Evolutionary conservation across 2,797 vertebrate genomes (phyloP).

Genomic region (Gephyroberyx darwinii): DNA sequence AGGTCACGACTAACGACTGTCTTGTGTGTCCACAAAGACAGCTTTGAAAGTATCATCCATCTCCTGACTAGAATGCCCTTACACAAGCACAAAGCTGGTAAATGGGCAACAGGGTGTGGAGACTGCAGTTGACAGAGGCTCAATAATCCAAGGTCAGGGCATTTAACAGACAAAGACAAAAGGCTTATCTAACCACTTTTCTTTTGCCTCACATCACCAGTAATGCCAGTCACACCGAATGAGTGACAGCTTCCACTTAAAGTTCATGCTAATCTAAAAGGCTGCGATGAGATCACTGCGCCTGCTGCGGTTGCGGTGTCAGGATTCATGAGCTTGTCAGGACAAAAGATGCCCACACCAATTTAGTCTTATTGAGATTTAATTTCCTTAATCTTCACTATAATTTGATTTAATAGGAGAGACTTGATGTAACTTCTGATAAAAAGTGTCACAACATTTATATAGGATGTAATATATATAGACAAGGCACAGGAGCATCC

Average conservation of each 20-base stretch:
- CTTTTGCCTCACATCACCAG: constrained; percentile 62
- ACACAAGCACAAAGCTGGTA: constrained; percentile 62
- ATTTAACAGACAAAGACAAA: constrained; percentile 78
- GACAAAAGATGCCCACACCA: constrained; percentile 23
- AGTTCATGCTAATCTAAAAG: constrained; percentile 76
- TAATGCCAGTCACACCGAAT: constrained; percentile 62
- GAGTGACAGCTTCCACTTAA: constrained; percentile 72
- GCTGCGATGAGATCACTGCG: constrained; percentile 30
- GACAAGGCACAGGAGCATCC: neutral
- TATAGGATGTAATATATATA: neutral
- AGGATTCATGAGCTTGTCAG: constrained; percentile 14
- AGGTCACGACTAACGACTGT: constrained; percentile 55
- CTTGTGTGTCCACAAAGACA: constrained; percentile 48
- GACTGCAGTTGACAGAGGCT: constrained; percentile 66
- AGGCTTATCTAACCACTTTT: constrained; percentile 76
- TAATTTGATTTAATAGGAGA: neutral
- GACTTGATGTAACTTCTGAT: neutral
- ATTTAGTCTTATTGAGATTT: constrained; percentile 7
- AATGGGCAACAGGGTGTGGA: constrained; percentile 58
- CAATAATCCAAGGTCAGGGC: constrained; percentile 77
- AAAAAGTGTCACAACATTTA: neutral
- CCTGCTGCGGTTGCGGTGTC: constrained; percentile 30
- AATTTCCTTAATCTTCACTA: neutral
- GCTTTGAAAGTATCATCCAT: constrained; percentile 50
- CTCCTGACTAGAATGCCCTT: constrained; percentile 47